phyloP scores from a whole-genome alignment of 2,797 vertebrate genomes.

The Valencia hispanica region DNA sequence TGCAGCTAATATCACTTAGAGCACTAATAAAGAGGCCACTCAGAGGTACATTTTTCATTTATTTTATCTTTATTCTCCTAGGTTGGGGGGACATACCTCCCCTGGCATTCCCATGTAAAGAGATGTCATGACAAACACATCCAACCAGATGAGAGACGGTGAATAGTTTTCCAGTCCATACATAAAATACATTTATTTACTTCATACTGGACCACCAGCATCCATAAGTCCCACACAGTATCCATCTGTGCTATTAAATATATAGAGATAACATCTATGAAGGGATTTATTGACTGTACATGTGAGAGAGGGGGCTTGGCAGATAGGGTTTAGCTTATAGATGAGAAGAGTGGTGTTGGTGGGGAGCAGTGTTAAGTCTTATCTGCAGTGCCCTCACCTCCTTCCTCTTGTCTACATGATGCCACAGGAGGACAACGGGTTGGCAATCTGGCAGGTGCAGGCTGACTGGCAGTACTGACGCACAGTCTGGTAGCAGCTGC shows the following conservation, averaged over 20 bases:
- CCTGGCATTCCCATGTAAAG: constrained; percentile 86
- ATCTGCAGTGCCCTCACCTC: constrained; percentile 47
- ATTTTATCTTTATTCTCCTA: constrained; percentile 83
- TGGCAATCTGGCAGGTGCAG: constrained; percentile 96
- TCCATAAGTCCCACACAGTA: constrained; percentile 79
- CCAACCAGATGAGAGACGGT: constrained; percentile 82
- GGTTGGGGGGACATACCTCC: constrained; percentile 75
- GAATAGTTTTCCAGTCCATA: constrained; percentile 81
- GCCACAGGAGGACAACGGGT: constrained; percentile 95
- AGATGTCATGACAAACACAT: constrained; percentile 85
- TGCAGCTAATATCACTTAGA: not conserved
- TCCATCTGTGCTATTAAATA: constrained; percentile 85
- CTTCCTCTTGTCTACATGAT: constrained; percentile 89
- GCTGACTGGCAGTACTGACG: constrained; percentile 98
- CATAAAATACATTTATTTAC: constrained; percentile 90
- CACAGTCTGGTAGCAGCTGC: constrained; percentile 99
- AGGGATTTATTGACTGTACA: constrained; percentile 69
- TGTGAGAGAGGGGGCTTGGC: constrained; percentile 53
- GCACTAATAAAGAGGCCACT: constrained; percentile 42
- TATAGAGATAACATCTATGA: constrained; percentile 84
- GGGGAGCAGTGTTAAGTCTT: constrained; percentile 47
- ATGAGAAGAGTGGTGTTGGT: constrained; percentile 50
- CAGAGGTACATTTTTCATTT: constrained; percentile 55
- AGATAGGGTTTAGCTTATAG: constrained; percentile 67
- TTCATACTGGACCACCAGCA: constrained; percentile 75